Base-by-base conservation (phyloP, 2,888 invertebrate species). In the Rhagonycha fulva region DNA sequence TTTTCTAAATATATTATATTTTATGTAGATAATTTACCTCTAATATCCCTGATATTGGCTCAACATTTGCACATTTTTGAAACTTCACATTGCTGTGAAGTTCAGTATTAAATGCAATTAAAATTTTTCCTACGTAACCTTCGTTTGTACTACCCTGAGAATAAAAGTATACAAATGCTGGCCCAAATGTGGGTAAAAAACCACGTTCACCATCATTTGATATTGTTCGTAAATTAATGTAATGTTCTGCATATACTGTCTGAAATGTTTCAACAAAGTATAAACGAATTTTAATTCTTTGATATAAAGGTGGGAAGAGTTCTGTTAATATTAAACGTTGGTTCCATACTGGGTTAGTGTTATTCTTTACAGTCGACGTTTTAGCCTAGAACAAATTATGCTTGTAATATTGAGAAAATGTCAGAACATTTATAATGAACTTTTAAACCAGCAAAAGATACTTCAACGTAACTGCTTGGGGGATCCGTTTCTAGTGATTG, bases 171-270 rank as follows among this genome's bases (percentile, higher is more conserved):
- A 97, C 85, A 83, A 93, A 93, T 0, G 94, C 92, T 0, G 97
- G 97, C 0, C 97, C 97, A 86, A 95, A 94, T 0, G 94, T 93
- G 0, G 96, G 96, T 26, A 94, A 83, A 92, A 95, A 85, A 90
- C 94, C 92, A 84, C 90, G 88, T 79, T 91, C 91, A 23, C 90
- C 91, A 68, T 91, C 91, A 84, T 91, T 90, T 4, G 92, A 92
- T 72, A 93, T 91, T 70, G 84, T 88, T 62, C 88, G 88, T 32
- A 93, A 85, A 82, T 91, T 91, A 19, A 93, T 84, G 81, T 90
- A 90, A 80, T 91, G 89, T 1, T 89, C 89, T 4, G 91, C 91
- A 24, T 91, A 88, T 68, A 90, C 86, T n/a, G 88, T 87, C 80
- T 62, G 14, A 26, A 32, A 72, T 11, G 14, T 60, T 14, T 75